Evolutionary conservation across 2,888 invertebrate genomes (phyloP).

Genomic region (Lepidocyrtoides sp.): DNA sequence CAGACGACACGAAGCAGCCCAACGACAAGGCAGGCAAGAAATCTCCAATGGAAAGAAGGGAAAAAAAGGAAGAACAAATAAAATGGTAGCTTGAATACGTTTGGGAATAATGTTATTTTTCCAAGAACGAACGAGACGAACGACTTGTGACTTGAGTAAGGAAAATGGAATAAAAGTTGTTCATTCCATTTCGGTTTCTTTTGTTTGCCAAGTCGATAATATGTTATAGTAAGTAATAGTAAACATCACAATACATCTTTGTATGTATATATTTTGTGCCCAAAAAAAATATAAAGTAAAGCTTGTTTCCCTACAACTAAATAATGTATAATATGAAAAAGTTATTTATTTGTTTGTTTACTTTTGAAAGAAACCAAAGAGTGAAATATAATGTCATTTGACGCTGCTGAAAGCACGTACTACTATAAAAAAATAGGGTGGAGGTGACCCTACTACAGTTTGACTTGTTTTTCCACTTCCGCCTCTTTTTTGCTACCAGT

Average conservation of each 20-base stretch:
- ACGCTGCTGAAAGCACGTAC: neutral
- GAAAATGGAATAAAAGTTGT: conserved; percentile 50
- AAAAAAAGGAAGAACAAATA: conserved; percentile 67
- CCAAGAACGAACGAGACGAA: conserved; percentile 28
- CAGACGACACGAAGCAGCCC: conserved; percentile 5
- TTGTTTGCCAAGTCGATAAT: conserved; percentile 36
- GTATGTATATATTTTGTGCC: no score
- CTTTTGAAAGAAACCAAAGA: neutral
- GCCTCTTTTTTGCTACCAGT: neutral
- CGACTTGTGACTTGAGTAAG: conserved; percentile 49
- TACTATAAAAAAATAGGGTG: neutral
- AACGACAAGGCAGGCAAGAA: conserved; percentile 21
- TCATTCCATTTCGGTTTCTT: conserved; percentile 33
- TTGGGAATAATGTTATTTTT: conserved; percentile 76
- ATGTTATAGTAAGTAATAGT: no score
- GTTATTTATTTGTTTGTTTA: conserved; percentile 13
- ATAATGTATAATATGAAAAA: neutral
- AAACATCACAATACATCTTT: no score
- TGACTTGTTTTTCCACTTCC: neutral
- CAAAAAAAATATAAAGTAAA: no score
- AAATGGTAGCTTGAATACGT: conserved; percentile 62
- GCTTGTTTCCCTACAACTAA: no score
- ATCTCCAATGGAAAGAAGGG: conserved; percentile 35
- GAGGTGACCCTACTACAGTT: neutral
- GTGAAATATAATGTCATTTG: conserved; percentile 2